A percentile compares a stretch with the other conserved stretches of the same genome.
These are phyloP conservation scores for Aphelenchoides bicaudatus DNA, from an alignment of 2,888 invertebrate genomes.

Conservation along the genomic window DNA sequence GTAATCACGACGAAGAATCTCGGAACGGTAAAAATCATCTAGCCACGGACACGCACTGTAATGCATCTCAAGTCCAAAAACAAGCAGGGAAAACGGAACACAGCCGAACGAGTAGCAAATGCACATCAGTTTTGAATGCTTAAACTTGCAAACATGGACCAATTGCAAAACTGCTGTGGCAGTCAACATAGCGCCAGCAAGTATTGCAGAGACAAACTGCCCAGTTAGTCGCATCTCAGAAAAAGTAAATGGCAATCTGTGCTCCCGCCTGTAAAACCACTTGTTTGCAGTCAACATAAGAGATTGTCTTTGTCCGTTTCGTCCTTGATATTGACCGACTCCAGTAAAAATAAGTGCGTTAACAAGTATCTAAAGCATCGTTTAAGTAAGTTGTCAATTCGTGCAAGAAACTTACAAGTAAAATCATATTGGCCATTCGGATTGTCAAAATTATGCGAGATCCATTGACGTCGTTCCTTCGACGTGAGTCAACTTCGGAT, in stretches of 20 bases:
- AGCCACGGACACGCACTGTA: constrained; percentile 58
- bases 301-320: constrained; percentile 33
- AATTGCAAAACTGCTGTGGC: constrained; percentile 41
- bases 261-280: constrained; percentile 42
- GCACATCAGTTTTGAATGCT: constrained; percentile 46
- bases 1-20: constrained; percentile 31
- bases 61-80: constrained; percentile 58
- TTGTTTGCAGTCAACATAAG: constrained; percentile 53
- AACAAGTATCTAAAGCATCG: constrained; percentile 44
- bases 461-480: constrained; percentile 50
- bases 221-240: constrained; percentile 46
- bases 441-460: constrained; percentile 52
- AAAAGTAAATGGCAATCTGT: constrained; percentile 46
- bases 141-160: constrained; percentile 40
- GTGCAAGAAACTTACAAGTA: constrained; percentile 9
- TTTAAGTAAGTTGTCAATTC: constrained; percentile 32
- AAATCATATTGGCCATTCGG: constrained; percentile 54
- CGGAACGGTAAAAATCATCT: constrained; percentile 45
- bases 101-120: constrained; percentile 54
- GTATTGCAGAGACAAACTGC: constrained; percentile 38
- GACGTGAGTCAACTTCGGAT: constrained; percentile 48
- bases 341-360: constrained; percentile 54
- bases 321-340: constrained; percentile 53
- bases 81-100: constrained; percentile 52
- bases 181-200: neutral